Conservation (phyloP, 2,113 vertebrate genomes). For the Percopsis transmontana region DNA sequence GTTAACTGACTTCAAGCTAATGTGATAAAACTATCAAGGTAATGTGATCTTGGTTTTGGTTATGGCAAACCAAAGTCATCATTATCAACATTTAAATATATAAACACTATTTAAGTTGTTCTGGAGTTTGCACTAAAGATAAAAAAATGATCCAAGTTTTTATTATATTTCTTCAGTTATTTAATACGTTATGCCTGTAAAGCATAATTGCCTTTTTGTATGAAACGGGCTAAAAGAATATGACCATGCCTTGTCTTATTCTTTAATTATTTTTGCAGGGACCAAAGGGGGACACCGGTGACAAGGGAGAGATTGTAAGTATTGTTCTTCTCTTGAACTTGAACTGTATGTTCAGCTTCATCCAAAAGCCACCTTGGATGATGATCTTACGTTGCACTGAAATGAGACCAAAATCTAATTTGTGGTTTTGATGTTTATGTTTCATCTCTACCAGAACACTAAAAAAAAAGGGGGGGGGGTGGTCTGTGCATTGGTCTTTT, state of each 20-base stretch:
- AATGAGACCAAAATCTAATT: not conserved
- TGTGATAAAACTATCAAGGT: too few relatives aligned
- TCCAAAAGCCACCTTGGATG: not conserved
- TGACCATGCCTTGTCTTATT: slow-evolving; percentile 1
- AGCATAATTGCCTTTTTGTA: too few relatives aligned
- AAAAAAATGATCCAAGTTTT: not conserved
- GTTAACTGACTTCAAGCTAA: too few relatives aligned
- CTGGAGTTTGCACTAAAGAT: not conserved
- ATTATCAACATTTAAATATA: too few relatives aligned
- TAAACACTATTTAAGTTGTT: not conserved
- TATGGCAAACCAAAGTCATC: too few relatives aligned
- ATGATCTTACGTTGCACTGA: not conserved
- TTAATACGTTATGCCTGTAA: too few relatives aligned
- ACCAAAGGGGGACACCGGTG: slow-evolving; percentile 83
- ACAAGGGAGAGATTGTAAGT: slow-evolving; percentile 84
- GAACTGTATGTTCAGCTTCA: not conserved
- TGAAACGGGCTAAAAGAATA: too few relatives aligned
- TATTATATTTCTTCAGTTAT: not conserved
- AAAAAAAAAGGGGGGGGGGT: not conserved
- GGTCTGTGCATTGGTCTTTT: too few relatives aligned
- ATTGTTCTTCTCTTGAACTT: slow-evolving; percentile 1
- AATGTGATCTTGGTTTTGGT: too few relatives aligned
- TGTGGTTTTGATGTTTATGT: too few relatives aligned
- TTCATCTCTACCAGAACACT: not conserved
- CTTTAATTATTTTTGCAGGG: slow-evolving; percentile 77